Conservation (phyloP, 2,888 invertebrate genomes). For the Siphonodentalium dalli region DNA sequence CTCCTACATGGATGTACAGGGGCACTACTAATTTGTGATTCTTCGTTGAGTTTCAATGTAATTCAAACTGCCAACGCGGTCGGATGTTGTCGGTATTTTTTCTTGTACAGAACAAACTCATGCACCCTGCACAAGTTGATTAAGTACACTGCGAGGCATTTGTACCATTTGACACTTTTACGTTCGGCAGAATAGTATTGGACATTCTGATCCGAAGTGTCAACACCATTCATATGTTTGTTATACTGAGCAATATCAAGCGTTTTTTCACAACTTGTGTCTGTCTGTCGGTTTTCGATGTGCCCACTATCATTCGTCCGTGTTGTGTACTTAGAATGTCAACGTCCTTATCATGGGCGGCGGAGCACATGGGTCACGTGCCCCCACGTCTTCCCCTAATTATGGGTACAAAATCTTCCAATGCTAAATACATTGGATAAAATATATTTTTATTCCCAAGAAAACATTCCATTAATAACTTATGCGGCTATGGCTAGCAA, state of each 20-base stretch:
- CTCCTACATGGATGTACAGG: too few relatives aligned
- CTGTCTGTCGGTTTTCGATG: conserved; percentile 7
- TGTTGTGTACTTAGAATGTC: conserved; percentile 22
- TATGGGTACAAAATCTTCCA: too few relatives aligned
- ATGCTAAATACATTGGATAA: too few relatives aligned
- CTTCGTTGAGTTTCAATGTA: too few relatives aligned
- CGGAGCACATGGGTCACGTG: too few relatives aligned
- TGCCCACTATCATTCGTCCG: conserved; percentile 8
- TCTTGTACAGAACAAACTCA: conserved; percentile 21
- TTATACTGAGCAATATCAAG: conserved; percentile 22
- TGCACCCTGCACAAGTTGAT: conserved; percentile 18
- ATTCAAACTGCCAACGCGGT: too few relatives aligned
- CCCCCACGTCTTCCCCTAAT: too few relatives aligned
- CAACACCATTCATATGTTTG: conserved; percentile 32
- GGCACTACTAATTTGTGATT: too few relatives aligned
- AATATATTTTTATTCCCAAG: too few relatives aligned
- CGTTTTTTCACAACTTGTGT: conserved; percentile 17
- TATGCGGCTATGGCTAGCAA: too few relatives aligned
- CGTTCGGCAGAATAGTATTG: conserved; percentile 23
- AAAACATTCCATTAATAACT: too few relatives aligned
- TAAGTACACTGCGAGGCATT: conserved; percentile 29
- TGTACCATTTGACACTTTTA: conserved; percentile 31
- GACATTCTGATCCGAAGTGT: conserved; percentile 28
- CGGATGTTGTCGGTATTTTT: too few relatives aligned
- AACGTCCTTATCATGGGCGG: conserved; percentile 26